A percentile compares a stretch with the other conserved stretches of the same genome.
phyloP scores from a whole-genome alignment of 1,140 invertebrate genomes.

The Onthophagus taurus region DNA sequence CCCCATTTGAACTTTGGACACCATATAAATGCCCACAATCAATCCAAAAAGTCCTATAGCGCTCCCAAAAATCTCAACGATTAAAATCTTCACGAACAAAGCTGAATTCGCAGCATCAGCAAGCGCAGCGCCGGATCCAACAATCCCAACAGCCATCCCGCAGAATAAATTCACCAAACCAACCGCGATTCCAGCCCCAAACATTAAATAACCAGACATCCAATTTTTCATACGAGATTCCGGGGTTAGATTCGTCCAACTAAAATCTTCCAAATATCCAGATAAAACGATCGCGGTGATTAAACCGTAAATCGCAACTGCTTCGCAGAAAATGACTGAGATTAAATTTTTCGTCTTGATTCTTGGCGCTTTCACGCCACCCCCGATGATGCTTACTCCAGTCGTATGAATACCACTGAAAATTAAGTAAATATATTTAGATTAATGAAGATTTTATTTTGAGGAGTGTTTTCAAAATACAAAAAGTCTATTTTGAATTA shows the following conservation, averaged over 20 bases:
- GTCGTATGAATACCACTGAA: constrained; percentile 86
- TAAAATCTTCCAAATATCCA: constrained; percentile 54
- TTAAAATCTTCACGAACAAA: constrained; percentile 85
- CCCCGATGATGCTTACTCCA: constrained; percentile 92
- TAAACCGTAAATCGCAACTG: constrained; percentile 88
- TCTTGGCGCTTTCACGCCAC: constrained; percentile 93
- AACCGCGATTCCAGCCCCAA: constrained; percentile 77
- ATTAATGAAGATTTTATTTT: constrained; percentile 2
- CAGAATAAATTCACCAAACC: constrained; percentile 82
- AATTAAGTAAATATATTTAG: constrained; percentile 25
- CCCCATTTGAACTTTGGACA: constrained; percentile 34
- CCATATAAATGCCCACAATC: constrained; percentile 81
- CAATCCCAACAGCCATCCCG: constrained; percentile 83
- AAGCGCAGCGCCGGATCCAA: constrained; percentile 80
- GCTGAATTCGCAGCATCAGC: constrained; percentile 81
- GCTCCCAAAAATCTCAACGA: constrained; percentile 88
- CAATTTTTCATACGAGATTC: no score
- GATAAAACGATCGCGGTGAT: constrained; percentile 86
- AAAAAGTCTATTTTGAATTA: no score
- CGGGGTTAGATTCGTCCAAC: no score
- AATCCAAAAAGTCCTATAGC: constrained; percentile 88
- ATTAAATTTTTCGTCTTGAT: constrained; percentile 99
- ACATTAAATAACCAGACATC: constrained; percentile 71
- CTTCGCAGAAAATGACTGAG: constrained; percentile 90
- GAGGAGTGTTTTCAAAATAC: no score